These are phyloP conservation scores for Tragelaphus scriptus DNA, from an alignment of 2,113 vertebrate species.

Conservation along the genomic window DNA sequence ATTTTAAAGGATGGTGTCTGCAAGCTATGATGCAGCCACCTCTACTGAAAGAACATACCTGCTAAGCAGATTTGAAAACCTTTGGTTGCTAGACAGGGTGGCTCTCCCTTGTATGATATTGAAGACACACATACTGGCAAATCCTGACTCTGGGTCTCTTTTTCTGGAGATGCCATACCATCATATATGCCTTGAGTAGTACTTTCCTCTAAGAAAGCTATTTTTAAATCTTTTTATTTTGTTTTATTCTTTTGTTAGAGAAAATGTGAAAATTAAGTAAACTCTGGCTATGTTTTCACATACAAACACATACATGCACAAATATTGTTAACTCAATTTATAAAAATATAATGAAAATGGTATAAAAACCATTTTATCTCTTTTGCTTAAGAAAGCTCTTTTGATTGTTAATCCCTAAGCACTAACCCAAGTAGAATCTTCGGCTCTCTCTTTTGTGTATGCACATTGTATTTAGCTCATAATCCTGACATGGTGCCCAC, in stretches of 20 bases:
- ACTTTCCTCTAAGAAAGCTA: neutral
- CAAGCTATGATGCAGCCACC: neutral
- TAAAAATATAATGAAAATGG: neutral
- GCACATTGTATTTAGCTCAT: neutral
- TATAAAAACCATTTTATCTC: neutral
- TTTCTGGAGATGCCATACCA: neutral
- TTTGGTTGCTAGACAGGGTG: neutral
- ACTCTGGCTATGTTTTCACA: neutral
- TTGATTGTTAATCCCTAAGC: neutral
- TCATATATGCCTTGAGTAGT: neutral
- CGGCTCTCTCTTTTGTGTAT: neutral
- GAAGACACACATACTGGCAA: neutral
- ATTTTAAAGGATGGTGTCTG: neutral
- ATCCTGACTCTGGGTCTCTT: neutral
- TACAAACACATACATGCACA: neutral
- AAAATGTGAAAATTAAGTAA: neutral
- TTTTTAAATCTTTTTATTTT: neutral
- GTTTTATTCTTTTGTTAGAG: neutral
- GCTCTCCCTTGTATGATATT: neutral
- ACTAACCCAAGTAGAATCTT: neutral
- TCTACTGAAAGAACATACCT: neutral
- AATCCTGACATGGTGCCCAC: neutral
- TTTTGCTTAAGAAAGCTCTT: neutral
- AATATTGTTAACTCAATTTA: neutral
- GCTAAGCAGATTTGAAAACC: neutral